Evolutionary conservation across 2,113 vertebrate genomes (phyloP).

Genomic region (Dissostichus mawsoni): DNA sequence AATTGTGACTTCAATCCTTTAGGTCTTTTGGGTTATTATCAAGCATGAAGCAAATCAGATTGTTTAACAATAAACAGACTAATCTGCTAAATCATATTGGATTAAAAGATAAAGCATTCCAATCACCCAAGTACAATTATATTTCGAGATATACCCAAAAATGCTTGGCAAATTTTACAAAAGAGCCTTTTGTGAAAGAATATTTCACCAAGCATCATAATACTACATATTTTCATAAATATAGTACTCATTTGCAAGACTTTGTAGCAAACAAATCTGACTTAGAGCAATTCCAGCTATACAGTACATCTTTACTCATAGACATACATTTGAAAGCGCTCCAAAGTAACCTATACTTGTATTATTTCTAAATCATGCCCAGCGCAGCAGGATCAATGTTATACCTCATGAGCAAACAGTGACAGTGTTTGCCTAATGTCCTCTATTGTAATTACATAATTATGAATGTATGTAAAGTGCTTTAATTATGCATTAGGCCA

Average conservation of each 20-base stretch:
- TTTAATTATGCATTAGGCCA: conserved; percentile 64
- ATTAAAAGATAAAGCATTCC: not conserved
- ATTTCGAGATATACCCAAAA: not conserved
- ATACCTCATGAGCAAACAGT: conserved; percentile 36
- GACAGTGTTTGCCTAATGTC: conserved; percentile 45
- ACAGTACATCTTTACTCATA: not conserved
- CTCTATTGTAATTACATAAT: conserved; percentile 52
- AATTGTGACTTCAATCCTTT: no score
- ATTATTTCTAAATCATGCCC: conserved; percentile 1
- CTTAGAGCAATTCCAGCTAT: not conserved
- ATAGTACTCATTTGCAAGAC: no score
- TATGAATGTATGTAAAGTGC: conserved; percentile 47
- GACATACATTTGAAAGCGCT: conserved; percentile 6
- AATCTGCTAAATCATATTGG: not conserved
- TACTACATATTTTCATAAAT: not conserved
- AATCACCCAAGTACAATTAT: not conserved
- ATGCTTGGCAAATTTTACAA: not conserved
- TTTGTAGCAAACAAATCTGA: not conserved
- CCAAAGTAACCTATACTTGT: conserved; percentile 34
- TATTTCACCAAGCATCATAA: not conserved
- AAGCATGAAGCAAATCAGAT: not conserved
- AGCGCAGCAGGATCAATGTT: conserved; percentile 37
- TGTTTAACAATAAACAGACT: not conserved
- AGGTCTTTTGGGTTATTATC: conserved; percentile 4
- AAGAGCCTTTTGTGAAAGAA: not conserved